phyloP scores from a whole-genome alignment of 1,140 invertebrate species.

The Zaprionus taronus region DNA sequence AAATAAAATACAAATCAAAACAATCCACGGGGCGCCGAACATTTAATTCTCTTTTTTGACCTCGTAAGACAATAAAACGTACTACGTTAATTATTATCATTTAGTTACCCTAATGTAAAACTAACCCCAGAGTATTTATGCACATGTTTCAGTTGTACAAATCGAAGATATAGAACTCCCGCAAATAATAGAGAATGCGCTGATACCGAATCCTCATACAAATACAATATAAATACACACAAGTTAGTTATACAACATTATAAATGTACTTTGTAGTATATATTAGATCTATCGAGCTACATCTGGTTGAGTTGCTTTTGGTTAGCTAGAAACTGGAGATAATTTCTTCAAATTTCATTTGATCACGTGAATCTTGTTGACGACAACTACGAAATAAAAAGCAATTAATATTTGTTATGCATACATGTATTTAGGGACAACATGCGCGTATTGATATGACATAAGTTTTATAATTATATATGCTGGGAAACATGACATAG shows the following conservation, averaged over 20 bases:
- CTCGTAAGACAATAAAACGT: not conserved
- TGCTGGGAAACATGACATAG: too few species aligned
- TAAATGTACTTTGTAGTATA: not conserved
- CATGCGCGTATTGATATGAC: too few species aligned
- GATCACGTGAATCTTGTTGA: not conserved
- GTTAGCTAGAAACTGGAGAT: slow-evolving; percentile 1
- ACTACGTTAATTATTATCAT: not conserved
- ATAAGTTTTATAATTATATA: too few species aligned
- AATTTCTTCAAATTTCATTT: not conserved
- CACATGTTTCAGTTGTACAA: not conserved
- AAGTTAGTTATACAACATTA: not conserved
- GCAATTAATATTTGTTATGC: not conserved
- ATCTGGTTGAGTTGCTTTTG: slow-evolving; percentile 7
- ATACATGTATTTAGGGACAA: not conserved
- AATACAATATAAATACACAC: not conserved
- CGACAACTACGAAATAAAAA: not conserved
- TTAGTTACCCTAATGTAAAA: not conserved
- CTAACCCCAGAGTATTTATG: not conserved
- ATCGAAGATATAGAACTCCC: not conserved
- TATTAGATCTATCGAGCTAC: not conserved
- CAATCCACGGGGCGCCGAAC: not conserved
- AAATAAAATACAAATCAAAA: slow-evolving; percentile 24
- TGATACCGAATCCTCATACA: not conserved
- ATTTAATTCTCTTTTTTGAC: not conserved
- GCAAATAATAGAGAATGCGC: not conserved